Conservation (phyloP, 2,113 vertebrate genomes). For the Grammomys dolichurus region DNA sequence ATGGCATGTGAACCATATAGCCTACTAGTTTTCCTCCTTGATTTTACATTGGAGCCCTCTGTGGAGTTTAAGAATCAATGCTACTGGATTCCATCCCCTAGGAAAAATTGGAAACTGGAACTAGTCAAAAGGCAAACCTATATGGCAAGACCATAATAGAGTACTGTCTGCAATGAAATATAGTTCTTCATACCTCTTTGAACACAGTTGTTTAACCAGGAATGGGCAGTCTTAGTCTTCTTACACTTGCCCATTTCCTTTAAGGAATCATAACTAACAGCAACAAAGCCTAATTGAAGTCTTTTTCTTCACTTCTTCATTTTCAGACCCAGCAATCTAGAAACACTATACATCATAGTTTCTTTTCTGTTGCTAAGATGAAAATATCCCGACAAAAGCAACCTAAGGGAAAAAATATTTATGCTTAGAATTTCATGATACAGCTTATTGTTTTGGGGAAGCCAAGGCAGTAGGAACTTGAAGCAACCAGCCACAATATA, state of each 20-base stretch:
- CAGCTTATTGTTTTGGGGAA: background rate
- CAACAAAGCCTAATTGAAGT: conserved; percentile 42
- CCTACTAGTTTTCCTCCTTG: background rate
- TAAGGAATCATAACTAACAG: conserved; percentile 5
- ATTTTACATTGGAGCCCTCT: background rate
- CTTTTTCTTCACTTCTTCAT: background rate
- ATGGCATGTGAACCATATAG: background rate
- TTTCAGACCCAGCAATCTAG: conserved; percentile 26
- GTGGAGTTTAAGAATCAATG: background rate
- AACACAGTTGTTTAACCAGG: conserved; percentile 1
- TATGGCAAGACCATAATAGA: background rate
- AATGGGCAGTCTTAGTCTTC: background rate
- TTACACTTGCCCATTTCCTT: conserved; percentile 16
- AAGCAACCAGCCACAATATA: too few species aligned
- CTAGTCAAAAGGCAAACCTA: conserved; percentile 24
- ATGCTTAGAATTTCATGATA: background rate
- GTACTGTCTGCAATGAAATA: background rate
- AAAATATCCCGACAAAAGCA: background rate
- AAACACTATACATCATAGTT: background rate
- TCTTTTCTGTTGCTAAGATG: background rate
- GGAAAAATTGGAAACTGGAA: background rate
- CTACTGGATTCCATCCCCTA: background rate
- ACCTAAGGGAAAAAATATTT: background rate
- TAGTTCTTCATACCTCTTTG: background rate
- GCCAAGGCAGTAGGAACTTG: background rate